Percentiles rank a stretch among this genome's conserved stretches.
phyloP scores from a whole-genome alignment of 2,113 vertebrate species.

The Isichthys henryi region DNA sequence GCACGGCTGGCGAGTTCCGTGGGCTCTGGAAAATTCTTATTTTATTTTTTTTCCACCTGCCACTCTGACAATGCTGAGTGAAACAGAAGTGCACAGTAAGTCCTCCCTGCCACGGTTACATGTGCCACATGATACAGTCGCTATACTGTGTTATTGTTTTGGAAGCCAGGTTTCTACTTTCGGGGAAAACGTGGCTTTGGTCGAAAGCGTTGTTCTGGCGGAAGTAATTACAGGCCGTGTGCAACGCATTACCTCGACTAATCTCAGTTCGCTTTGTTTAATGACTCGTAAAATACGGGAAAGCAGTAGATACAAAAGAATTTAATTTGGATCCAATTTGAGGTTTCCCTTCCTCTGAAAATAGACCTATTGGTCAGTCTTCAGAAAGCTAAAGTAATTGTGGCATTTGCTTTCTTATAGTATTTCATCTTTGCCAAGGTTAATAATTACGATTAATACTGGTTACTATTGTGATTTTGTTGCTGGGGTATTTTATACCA shows the following conservation, averaged over 20 bases:
- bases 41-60: slow-evolving; percentile 12
- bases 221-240: not conserved
- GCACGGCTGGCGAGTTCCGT: not conserved
- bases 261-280: not conserved
- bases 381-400: slow-evolving; percentile 6
- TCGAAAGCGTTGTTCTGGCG: not conserved
- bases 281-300: slow-evolving; percentile 9
- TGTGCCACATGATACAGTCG: not conserved
- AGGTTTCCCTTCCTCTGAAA: not conserved
- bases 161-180: not conserved
- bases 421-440: not conserved
- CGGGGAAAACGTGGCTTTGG: not conserved
- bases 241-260: not conserved
- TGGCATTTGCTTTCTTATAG: not conserved
- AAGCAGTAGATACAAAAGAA: not conserved
- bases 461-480: not conserved
- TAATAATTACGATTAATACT: not conserved
- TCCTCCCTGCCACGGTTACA: not conserved
- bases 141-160: not conserved
- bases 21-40: not conserved
- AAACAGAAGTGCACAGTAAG: not conserved
- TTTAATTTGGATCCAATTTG: not conserved
- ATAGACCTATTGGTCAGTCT: not conserved
- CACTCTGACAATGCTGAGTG: not conserved
- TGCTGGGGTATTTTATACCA: not conserved